Percentiles rank a stretch among this genome's conserved stretches.
phyloP scores from a whole-genome alignment of 2,888 invertebrate genomes.

The Eutolmus rufibarbis region DNA sequence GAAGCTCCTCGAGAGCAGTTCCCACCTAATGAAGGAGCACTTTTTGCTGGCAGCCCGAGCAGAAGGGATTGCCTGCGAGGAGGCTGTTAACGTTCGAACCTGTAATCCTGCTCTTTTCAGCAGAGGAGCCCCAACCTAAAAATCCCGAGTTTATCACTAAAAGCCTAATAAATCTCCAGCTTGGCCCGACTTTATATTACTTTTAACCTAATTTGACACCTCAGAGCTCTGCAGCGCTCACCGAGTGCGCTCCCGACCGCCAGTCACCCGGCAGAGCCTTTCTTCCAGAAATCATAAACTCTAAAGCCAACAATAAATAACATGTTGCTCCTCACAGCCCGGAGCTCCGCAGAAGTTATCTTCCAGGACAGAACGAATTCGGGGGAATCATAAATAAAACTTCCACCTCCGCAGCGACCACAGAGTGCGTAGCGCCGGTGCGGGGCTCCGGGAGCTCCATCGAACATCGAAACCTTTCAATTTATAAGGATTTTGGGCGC shows the following conservation, averaged over 20 bases:
- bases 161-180: neutral
- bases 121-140: neutral
- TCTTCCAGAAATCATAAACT: conserved; percentile 26
- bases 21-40: neutral
- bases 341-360: neutral
- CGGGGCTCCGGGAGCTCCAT: neutral
- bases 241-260: neutral
- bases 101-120: neutral
- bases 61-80: neutral
- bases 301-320: conserved; percentile 29
- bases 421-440: neutral
- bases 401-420: conserved; percentile 8
- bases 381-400: conserved; percentile 23
- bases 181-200: neutral
- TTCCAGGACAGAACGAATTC: neutral
- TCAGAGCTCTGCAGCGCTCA: neutral
- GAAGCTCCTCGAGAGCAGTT: neutral
- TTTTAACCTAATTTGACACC: neutral
- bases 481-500: conserved; percentile 23
- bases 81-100: neutral
- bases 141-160: neutral
- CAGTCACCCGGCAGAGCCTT: neutral
- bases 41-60: neutral
- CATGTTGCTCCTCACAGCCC: neutral
- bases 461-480: conserved; percentile 24